These are phyloP conservation scores for Drosophila subquinaria DNA, from an alignment of 2,888 invertebrate genomes.

Conservation along the genomic window DNA sequence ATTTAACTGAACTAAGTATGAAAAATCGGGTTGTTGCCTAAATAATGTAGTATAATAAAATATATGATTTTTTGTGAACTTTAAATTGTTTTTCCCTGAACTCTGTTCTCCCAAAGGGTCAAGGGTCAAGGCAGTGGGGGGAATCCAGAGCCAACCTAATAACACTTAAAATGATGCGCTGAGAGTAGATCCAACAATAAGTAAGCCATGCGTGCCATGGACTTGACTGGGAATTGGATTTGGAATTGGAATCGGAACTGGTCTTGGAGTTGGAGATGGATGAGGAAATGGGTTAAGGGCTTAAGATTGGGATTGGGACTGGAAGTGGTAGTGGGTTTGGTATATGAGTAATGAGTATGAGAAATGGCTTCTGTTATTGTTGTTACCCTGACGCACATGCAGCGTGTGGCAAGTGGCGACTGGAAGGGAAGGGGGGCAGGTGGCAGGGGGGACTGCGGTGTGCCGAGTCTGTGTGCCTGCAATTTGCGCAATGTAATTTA, in stretches of 20 bases:
- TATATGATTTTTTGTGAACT: not conserved
- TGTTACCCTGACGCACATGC: conserved; percentile 49
- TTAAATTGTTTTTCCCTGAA: not conserved
- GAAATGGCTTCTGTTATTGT: conserved; percentile 27
- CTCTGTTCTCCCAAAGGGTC: not conserved
- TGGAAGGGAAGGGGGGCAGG: too few species aligned
- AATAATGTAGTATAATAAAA: not conserved
- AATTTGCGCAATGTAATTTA: conserved; percentile 84
- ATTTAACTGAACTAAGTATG: not conserved
- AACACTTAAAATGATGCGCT: conserved; percentile 32
- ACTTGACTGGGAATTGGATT: conserved; percentile 14
- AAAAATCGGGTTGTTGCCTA: too few species aligned
- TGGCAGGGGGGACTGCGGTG: conserved; percentile 19
- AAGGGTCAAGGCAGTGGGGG: not conserved
- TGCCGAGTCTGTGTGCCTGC: conserved; percentile 53
- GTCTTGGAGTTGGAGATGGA: not conserved
- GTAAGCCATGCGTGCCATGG: conserved; percentile 37
- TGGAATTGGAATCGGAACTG: conserved; percentile 15
- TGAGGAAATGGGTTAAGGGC: not conserved
- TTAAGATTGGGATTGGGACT: not conserved
- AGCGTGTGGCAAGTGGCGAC: not conserved
- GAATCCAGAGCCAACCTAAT: conserved; percentile 15
- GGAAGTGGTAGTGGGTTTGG: not conserved
- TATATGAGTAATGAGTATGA: conserved; percentile 22
- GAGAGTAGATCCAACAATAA: conserved; percentile 24